phyloP scores from a whole-genome alignment of 2,888 invertebrate species.

The Netelia virgata region DNA sequence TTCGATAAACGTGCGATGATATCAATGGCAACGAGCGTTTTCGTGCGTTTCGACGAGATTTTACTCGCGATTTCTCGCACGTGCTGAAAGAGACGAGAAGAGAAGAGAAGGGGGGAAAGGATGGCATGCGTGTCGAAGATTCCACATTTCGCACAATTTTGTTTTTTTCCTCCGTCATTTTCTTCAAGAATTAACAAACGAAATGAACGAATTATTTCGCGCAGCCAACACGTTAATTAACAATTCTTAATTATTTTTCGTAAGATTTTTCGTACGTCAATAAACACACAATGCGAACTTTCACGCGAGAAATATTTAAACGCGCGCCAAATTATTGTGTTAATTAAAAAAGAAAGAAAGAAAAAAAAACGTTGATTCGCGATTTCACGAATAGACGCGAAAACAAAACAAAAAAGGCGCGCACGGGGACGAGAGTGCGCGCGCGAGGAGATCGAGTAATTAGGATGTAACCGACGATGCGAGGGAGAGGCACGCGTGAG shows the following conservation, averaged over 20 bases:
- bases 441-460: conserved; percentile 54
- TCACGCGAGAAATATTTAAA: conserved; percentile 35
- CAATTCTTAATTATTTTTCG: no score
- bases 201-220: not conserved
- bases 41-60: not conserved
- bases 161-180: not conserved
- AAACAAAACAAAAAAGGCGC: conserved; percentile 12
- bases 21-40: conserved; percentile 22
- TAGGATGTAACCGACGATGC: conserved; percentile 62
- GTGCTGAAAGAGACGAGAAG: not conserved
- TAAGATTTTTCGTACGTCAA: no score
- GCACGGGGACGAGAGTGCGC: not conserved
- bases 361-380: conserved; percentile 44
- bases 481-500: conserved; percentile 38
- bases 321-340: not conserved
- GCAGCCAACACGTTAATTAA: no score
- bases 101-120: not conserved
- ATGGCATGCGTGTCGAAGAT: no score
- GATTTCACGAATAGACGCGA: not conserved
- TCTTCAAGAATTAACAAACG: not conserved
- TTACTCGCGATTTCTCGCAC: not conserved
- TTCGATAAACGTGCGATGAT: conserved; percentile 48
- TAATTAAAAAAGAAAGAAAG: conserved; percentile 33
- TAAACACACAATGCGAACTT: conserved; percentile 21
- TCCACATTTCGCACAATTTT: not conserved